These are phyloP conservation scores for Darwinula stevensoni DNA, from an alignment of 2,888 invertebrate species.

Conservation along the genomic window DNA sequence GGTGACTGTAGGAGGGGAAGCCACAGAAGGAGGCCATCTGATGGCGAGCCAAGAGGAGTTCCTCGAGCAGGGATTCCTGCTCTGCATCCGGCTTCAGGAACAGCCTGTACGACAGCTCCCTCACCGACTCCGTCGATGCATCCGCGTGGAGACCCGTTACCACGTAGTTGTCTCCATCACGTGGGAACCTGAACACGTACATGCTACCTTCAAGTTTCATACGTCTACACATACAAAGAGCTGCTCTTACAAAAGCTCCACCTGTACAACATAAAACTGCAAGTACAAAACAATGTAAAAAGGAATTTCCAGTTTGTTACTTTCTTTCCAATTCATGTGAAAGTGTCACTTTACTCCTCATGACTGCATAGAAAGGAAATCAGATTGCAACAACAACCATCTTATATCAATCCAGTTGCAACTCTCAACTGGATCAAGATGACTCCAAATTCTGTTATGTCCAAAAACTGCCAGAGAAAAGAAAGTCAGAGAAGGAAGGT, in stretches of 20 bases:
- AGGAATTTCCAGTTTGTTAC: background rate
- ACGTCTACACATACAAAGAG: too few species aligned
- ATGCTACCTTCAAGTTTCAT: too few species aligned
- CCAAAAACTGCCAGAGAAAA: too few species aligned
- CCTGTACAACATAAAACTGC: too few species aligned
- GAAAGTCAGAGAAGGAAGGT: too few species aligned
- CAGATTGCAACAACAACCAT: too few species aligned
- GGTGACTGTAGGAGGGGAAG: constrained; percentile 58
- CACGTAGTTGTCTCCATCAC: constrained; percentile 36
- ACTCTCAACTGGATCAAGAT: too few species aligned
- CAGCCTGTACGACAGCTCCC: constrained; percentile 64
- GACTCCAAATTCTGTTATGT: too few species aligned
- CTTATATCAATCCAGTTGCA: too few species aligned
- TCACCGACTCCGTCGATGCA: constrained; percentile 37
- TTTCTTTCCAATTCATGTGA: background rate
- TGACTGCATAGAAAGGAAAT: too few species aligned
- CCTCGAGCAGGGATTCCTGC: constrained; percentile 41
- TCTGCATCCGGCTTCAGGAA: constrained; percentile 43
- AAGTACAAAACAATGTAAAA: background rate
- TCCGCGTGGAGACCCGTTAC: constrained; percentile 59
- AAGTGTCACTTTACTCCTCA: too few species aligned
- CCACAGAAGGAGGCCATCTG: constrained; percentile 61
- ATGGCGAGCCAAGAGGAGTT: constrained; percentile 39
- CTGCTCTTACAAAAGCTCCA: too few species aligned
- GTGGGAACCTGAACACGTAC: constrained; percentile 24